Evolutionary conservation across 2,797 vertebrate genomes (phyloP).

Genomic region (Sparidentex hasta): DNA sequence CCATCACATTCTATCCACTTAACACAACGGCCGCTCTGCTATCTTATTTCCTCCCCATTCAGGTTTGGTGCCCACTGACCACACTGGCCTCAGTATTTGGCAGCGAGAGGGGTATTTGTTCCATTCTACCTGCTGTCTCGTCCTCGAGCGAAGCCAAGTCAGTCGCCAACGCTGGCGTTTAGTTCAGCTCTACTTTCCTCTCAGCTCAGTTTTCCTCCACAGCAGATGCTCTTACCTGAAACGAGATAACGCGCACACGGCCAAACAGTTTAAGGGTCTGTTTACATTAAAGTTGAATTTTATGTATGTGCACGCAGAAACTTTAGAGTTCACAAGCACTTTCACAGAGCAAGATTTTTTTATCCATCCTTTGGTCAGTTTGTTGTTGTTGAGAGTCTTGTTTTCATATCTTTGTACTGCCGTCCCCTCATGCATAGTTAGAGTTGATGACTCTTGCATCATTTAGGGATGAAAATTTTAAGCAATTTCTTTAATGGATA

Average conservation of each 20-base stretch:
- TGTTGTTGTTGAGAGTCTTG: not conserved
- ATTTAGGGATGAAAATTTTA: not conserved
- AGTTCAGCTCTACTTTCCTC: slow-evolving; percentile 23
- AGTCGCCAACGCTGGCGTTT: not conserved
- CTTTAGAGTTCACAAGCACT: not conserved
- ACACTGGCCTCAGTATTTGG: not conserved
- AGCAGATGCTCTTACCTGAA: slow-evolving; percentile 28
- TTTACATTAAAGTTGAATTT: not conserved
- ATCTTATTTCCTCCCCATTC: not conserved
- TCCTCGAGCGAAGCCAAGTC: slow-evolving; percentile 12
- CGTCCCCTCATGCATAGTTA: not conserved
- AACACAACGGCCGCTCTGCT: not conserved
- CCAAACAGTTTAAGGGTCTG: not conserved
- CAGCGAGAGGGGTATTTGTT: slow-evolving; percentile 27
- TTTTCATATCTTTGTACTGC: not conserved
- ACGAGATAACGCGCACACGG: not conserved
- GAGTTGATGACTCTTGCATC: not conserved
- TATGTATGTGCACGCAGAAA: not conserved
- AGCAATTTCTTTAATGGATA: too few species aligned
- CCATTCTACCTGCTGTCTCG: slow-evolving; percentile 25
- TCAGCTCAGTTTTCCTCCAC: slow-evolving; percentile 23
- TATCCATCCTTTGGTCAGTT: not conserved
- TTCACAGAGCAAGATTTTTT: not conserved
- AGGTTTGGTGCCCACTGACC: not conserved
- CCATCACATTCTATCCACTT: slow-evolving; percentile 9